Conservation (phyloP, 2,113 vertebrate species). For the Odobenus rosmarus region DNA sequence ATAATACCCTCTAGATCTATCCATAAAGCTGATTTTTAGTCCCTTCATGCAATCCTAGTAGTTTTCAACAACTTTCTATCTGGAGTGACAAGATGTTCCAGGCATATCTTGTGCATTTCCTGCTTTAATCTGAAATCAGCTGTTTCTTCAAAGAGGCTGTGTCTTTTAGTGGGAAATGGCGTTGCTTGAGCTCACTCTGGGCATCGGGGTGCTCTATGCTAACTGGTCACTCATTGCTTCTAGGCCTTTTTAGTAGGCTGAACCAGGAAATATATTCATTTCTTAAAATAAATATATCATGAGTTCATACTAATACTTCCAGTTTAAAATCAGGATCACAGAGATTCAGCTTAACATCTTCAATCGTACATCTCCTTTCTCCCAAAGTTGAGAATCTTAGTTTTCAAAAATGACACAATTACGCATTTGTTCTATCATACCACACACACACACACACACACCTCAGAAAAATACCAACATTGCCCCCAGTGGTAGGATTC, state of each 20-base stretch:
- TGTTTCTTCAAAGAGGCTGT: background rate
- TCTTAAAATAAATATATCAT: conserved; percentile 10
- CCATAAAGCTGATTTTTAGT: background rate
- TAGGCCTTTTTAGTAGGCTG: background rate
- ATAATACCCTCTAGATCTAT: background rate
- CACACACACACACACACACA: background rate
- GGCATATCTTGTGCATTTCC: conserved; percentile 26
- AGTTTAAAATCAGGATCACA: conserved; percentile 16
- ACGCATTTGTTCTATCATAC: background rate
- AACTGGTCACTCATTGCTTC: background rate
- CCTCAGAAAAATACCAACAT: conserved; percentile 6
- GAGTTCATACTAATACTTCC: background rate
- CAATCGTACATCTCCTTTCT: background rate
- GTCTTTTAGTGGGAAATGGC: background rate
- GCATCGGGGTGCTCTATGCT: background rate
- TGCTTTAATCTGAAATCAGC: background rate
- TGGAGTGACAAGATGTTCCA: conserved; percentile 30
- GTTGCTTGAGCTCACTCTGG: background rate
- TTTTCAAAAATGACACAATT: conserved; percentile 35
- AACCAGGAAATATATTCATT: background rate
- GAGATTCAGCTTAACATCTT: background rate
- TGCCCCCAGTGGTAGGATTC: background rate
- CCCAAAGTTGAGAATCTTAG: background rate
- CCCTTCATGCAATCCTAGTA: background rate
- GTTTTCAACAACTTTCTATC: background rate